Evolutionary conservation across 2,113 vertebrate genomes (phyloP).

Genomic region (Oxygymnocypris stewartii): DNA sequence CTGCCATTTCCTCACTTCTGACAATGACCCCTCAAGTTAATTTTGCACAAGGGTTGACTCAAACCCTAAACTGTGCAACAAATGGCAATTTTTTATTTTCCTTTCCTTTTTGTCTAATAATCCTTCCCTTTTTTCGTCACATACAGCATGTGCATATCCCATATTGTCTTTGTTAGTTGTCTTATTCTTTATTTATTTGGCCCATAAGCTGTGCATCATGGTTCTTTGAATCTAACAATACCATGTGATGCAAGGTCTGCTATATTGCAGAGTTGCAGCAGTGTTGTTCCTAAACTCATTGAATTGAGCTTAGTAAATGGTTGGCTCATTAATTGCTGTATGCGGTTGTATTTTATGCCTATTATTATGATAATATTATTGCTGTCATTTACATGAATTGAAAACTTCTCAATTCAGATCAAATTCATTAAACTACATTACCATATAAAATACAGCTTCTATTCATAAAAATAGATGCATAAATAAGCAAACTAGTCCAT

Average conservation of each 20-base stretch:
- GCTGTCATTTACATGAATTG: constrained; percentile 2
- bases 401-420: neutral
- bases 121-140: neutral
- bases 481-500: neutral
- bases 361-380: constrained; percentile 18
- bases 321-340: neutral
- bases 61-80: neutral
- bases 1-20: constrained; percentile 28
- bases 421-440: constrained; percentile 21
- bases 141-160: neutral
- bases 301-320: neutral
- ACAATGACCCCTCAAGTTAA: neutral
- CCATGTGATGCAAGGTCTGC: neutral
- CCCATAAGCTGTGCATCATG: neutral
- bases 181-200: neutral
- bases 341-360: neutral
- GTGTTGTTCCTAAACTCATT: neutral
- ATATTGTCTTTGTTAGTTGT: neutral
- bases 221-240: neutral
- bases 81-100: neutral
- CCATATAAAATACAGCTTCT: constrained; percentile 16
- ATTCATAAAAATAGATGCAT: neutral
- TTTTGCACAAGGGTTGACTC: neutral
- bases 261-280: neutral
- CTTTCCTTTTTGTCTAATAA: neutral